Evolutionary conservation across 1,140 invertebrate genomes (phyloP).

Genomic region (Temnothorax curvispinosus): DNA sequence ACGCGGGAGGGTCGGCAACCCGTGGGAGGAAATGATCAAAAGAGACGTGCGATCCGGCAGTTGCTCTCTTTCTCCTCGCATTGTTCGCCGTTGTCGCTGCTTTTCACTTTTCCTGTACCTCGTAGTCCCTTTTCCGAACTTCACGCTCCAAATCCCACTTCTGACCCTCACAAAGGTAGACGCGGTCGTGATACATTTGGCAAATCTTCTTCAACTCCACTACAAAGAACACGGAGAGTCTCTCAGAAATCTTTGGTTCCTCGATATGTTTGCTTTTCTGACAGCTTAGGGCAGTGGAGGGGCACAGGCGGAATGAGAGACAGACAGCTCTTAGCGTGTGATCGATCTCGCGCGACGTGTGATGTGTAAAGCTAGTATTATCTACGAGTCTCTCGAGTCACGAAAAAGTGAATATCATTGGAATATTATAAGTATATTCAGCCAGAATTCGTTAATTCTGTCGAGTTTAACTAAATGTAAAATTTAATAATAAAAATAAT

Average conservation of each 20-base stretch:
- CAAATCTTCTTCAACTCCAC: conserved; percentile 94
- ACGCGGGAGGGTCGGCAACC: background rate
- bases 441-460: background rate
- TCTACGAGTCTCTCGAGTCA: background rate
- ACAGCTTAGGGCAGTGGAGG: conserved; percentile 47
- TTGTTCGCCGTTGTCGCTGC: conserved; percentile 59
- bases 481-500: background rate
- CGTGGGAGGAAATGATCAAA: conserved; percentile 45
- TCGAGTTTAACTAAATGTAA: background rate
- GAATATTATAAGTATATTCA: background rate
- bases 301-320: conserved; percentile 56
- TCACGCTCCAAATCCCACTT: conserved; percentile 99
- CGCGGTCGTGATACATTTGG: conserved; percentile 97
- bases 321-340: conserved; percentile 37
- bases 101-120: conserved; percentile 89
- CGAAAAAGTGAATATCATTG: conserved; percentile 3
- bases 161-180: conserved; percentile 98
- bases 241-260: conserved; percentile 78
- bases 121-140: conserved; percentile 98
- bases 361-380: background rate
- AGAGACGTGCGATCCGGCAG: conserved; percentile 58
- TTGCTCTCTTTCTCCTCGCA: conserved; percentile 67
- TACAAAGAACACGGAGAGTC: conserved; percentile 87
- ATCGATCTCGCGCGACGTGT: background rate
- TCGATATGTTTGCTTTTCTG: conserved; percentile 62